These are phyloP conservation scores for Nannospalax galili DNA, from an alignment of 2,113 vertebrate genomes.

Conservation along the genomic window DNA sequence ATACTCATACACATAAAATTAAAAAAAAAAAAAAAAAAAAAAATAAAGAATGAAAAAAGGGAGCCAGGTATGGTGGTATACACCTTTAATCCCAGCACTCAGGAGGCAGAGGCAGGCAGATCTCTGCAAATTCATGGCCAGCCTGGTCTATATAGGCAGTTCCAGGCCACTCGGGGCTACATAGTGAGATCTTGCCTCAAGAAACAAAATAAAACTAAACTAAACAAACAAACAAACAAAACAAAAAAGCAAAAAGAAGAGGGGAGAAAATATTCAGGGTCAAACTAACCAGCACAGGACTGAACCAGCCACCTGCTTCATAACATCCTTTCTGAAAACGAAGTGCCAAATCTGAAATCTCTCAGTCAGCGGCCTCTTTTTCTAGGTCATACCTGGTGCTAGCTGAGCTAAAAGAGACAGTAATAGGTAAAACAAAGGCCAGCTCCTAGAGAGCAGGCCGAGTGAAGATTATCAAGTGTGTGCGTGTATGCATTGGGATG, in stretches of 20 bases:
- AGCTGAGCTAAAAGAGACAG: constrained; percentile 29
- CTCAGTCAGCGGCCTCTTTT: background rate
- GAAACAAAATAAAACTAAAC: background rate
- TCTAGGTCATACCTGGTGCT: constrained; percentile 47
- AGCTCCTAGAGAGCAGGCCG: background rate
- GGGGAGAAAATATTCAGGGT: background rate
- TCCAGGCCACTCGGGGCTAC: background rate
- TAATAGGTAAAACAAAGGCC: background rate
- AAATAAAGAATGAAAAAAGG: background rate
- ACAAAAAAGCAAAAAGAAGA: no score
- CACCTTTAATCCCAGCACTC: background rate
- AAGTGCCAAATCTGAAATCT: constrained; percentile 23
- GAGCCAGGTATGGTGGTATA: background rate
- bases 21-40: background rate
- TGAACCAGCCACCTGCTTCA: background rate
- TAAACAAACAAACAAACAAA: background rate
- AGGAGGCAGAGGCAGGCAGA: background rate
- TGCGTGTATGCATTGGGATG: background rate
- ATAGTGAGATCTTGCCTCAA: background rate
- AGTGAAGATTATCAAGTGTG: background rate
- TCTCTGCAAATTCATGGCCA: background rate
- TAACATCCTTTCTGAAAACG: constrained; percentile 4
- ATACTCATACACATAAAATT: no score
- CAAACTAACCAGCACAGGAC: background rate
- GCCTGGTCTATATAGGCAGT: no score